These are phyloP conservation scores for Lynx canadensis DNA, from an alignment of 2,113 vertebrate genomes.

Conservation along the genomic window DNA sequence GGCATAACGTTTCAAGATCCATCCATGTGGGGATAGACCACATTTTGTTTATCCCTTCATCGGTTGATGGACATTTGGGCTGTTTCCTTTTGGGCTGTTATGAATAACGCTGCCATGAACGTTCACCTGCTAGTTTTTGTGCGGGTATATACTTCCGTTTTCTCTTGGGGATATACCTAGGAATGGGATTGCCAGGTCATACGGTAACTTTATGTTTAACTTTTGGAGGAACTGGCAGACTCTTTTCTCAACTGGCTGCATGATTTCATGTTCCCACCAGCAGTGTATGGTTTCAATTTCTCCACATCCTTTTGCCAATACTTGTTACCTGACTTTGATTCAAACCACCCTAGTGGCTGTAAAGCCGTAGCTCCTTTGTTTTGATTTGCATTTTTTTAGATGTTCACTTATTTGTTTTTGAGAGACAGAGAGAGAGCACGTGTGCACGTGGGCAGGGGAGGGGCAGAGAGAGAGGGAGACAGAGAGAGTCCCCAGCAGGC, in stretches of 20 bases:
- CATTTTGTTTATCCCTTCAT: neutral
- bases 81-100: neutral
- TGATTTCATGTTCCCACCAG: neutral
- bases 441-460: too few relatives aligned
- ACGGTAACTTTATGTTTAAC: neutral
- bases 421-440: too few relatives aligned
- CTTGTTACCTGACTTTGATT: neutral
- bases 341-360: neutral
- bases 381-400: neutral
- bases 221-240: constrained; percentile 2
- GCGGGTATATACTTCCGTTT: neutral
- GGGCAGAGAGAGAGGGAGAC: too few relatives aligned
- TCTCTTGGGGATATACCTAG: neutral
- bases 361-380: neutral
- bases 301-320: neutral
- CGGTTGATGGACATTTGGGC: neutral
- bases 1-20: neutral
- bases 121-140: neutral
- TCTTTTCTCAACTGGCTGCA: neutral
- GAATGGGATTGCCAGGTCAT: neutral
- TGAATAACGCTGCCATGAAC: neutral
- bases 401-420: too few relatives aligned
- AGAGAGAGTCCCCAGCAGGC: too few relatives aligned
- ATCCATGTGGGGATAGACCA: neutral
- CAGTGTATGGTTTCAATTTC: neutral